Evolutionary conservation across 1,140 invertebrate species (phyloP), one percentile per base, ranked within the genome.

Genomic region (Euborellia annulipes): DNA sequence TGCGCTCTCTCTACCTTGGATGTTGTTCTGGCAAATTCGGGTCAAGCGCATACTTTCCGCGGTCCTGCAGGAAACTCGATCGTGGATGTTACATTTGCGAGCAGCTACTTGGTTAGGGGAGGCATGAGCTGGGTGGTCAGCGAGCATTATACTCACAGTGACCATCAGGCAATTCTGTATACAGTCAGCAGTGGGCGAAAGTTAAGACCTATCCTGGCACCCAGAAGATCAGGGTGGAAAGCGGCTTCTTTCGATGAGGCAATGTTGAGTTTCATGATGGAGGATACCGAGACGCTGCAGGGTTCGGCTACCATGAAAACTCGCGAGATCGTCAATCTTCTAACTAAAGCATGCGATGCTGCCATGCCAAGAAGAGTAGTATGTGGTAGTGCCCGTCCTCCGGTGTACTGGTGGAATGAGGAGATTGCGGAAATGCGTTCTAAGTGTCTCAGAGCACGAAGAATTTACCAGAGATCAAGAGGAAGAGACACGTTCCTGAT

Each of bases 111-210:
- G 1, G 43, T 17, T 16, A 38, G 43, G 18, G 27, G 43, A 9
- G 41, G 23, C 17, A 6, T 19, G 36, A 38, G 3, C 2, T 51
- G 46, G 23, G n/a, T 18, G 11, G 23, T 27, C 23, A 6, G 4
- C 4, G 23, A 27, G 11, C 23, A 27, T 11, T 27, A 27, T 11
- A 27, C 23, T 6, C 23, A 27, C 11, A 27, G 23, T 27, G 23
- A 27, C 11, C 23, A 27, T 11, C 23, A 8, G 21, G 49, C 21
- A 37, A 18, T 16, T 46, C 34, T 23, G 46, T 40, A 2, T 13
- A 3, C 7, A 50, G 52, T 30, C 48, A 54, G 44, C 50, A 50
- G 34, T 34, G 30, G 2, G 48, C 46, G n/a, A 48, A 50, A 7
- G 36, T 44, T 0, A 48, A 41, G 22, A 36, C 45, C 32, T 20